Conservation (phyloP, 1,140 invertebrate genomes). For the Drosophila pectinifera region DNA sequence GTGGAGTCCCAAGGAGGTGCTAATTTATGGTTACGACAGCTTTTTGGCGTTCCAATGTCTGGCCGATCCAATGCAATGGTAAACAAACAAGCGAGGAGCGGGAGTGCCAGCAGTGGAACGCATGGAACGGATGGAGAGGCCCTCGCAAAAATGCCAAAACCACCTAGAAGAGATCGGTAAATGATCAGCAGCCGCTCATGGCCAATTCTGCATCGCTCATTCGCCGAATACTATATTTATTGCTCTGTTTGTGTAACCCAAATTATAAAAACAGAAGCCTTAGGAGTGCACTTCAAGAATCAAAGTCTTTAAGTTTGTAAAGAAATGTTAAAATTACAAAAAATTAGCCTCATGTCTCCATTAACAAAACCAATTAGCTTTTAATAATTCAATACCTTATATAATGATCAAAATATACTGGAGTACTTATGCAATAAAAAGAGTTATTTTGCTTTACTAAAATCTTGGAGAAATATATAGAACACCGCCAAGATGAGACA, state of each 20-base stretch:
- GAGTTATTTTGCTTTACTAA: too few species aligned
- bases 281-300: constrained; percentile 3
- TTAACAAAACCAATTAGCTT: too few species aligned
- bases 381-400: too few species aligned
- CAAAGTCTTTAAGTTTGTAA: not conserved
- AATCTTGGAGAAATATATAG: too few species aligned
- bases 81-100: constrained; percentile 19
- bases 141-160: constrained; percentile 45
- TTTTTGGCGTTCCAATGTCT: constrained; percentile 60
- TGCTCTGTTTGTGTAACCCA: constrained; percentile 75
- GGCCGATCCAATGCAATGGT: constrained; percentile 20
- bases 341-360: too few species aligned
- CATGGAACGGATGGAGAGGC: constrained; percentile 13
- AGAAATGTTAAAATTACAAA: too few species aligned
- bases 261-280: constrained; percentile 72
- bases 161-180: constrained; percentile 34
- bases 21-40: constrained; percentile 78
- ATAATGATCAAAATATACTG: too few species aligned
- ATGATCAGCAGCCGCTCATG: constrained; percentile 22
- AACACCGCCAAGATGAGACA: too few species aligned
- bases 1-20: constrained; percentile 65
- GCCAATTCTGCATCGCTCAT: constrained; percentile 53
- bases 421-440: too few species aligned
- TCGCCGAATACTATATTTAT: constrained; percentile 58
- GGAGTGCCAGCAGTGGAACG: not conserved